Percentiles rank a stretch among this genome's conserved stretches.
phyloP scores from a whole-genome alignment of 1,140 invertebrate genomes.

The Pemphigus obesinymphae region DNA sequence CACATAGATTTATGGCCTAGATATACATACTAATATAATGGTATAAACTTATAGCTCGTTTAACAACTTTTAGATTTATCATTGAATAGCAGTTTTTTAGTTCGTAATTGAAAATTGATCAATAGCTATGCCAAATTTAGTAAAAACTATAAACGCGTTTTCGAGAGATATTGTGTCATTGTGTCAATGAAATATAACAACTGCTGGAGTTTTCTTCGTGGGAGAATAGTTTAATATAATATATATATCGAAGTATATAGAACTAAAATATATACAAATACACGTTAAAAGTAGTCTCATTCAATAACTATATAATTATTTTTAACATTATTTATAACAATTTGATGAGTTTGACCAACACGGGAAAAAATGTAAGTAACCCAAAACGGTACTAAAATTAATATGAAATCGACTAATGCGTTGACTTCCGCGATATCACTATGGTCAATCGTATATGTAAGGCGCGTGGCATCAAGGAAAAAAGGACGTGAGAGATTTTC shows the following conservation, averaged over 20 bases:
- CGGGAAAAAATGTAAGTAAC: not conserved
- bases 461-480: not conserved
- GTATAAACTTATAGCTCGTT: not conserved
- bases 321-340: not conserved
- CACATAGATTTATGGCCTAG: not conserved
- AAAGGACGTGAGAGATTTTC: slow-evolving; percentile 4
- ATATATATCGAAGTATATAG: too few species aligned
- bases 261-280: not conserved
- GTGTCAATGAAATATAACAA: not conserved
- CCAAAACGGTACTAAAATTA: not conserved
- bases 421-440: not conserved
- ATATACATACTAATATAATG: not conserved
- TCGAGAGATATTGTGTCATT: not conserved
- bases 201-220: not conserved
- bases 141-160: not conserved
- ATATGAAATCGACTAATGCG: not conserved
- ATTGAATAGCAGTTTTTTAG: not conserved
- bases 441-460: not conserved
- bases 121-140: not conserved
- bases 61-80: not conserved
- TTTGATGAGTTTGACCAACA: not conserved
- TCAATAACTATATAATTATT: not conserved
- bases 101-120: not conserved
- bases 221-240: not conserved
- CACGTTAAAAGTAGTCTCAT: not conserved